These are phyloP conservation scores for Notothenia rossii DNA, from an alignment of 2,113 vertebrate genomes.

Conservation along the genomic window DNA sequence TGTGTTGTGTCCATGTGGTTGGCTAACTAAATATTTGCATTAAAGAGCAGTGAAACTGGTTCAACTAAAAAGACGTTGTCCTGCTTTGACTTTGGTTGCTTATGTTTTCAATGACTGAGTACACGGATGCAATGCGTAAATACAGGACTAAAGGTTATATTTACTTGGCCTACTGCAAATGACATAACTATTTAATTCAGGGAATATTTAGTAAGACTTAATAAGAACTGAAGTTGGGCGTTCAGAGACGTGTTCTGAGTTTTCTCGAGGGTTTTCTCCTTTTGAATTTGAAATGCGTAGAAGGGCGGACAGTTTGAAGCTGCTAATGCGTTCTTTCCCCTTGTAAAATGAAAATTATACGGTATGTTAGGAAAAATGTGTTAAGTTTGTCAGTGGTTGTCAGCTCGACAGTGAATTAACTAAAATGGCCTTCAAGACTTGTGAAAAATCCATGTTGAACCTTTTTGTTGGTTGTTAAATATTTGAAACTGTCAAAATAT, in stretches of 20 bases:
- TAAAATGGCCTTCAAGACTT: neutral
- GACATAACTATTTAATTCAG: neutral
- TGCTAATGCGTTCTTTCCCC: neutral
- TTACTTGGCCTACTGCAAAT: neutral
- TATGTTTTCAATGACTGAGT: constrained; percentile 17
- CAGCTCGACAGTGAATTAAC: neutral
- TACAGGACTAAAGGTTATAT: neutral
- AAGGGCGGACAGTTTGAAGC: neutral
- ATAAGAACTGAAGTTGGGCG: neutral
- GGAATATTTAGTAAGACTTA: neutral
- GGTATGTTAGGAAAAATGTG: constrained; percentile 7
- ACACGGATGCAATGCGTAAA: neutral
- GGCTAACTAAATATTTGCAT: no score
- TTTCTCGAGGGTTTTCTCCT: neutral
- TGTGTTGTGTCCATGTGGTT: no score
- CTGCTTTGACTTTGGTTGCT: neutral
- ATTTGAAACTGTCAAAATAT: neutral
- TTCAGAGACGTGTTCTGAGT: neutral
- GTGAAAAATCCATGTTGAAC: neutral
- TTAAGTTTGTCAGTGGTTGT: neutral
- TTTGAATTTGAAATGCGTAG: neutral
- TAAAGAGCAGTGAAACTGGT: no score
- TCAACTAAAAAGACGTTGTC: neutral
- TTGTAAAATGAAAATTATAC: neutral
- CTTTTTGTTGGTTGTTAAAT: neutral